Conservation (phyloP, 92 coral and sea anemone genomes). For the Palythoa caribaeorum region DNA sequence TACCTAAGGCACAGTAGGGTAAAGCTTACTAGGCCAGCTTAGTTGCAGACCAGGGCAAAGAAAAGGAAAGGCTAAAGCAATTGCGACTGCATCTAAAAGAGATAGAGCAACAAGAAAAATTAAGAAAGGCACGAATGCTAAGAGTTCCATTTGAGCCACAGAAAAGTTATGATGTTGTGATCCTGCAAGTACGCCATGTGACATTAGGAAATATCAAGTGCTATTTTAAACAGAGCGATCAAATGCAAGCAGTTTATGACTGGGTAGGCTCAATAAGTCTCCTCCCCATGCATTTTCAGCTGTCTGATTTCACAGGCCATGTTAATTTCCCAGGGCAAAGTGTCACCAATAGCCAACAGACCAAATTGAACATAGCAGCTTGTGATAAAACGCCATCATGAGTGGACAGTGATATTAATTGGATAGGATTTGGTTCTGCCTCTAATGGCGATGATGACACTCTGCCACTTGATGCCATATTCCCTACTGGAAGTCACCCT, state of each 20-base stretch:
- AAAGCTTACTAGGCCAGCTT: constrained; percentile 46
- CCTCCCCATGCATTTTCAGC: constrained; percentile 59
- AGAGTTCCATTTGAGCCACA: constrained; percentile 63
- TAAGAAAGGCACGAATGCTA: constrained; percentile 48
- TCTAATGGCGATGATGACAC: not conserved
- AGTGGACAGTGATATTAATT: constrained; percentile 56
- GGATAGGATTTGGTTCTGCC: constrained; percentile 50
- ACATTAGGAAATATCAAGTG: constrained; percentile 58
- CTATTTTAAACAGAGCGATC: constrained; percentile 40
- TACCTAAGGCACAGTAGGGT: constrained; percentile 40
- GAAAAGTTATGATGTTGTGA: constrained; percentile 40
- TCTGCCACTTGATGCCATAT: not conserved
- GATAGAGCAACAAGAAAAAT: constrained; percentile 61
- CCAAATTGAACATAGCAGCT: constrained; percentile 58
- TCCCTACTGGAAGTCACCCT: not conserved
- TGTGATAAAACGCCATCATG: constrained; percentile 51
- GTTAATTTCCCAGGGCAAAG: constrained; percentile 46
- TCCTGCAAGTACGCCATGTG: constrained; percentile 58
- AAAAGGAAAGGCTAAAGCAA: constrained; percentile 47
- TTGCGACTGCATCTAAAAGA: constrained; percentile 23
- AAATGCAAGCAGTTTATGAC: constrained; percentile 58
- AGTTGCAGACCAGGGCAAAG: constrained; percentile 55
- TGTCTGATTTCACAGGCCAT: constrained; percentile 58
- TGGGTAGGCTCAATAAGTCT: constrained; percentile 70
- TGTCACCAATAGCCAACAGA: constrained; percentile 30